Evolutionary conservation across 64 coral and sea anemone genomes (phyloP), one percentile per base, ranked within the genome.

Genomic region (Pocillopora verrucosa): DNA sequence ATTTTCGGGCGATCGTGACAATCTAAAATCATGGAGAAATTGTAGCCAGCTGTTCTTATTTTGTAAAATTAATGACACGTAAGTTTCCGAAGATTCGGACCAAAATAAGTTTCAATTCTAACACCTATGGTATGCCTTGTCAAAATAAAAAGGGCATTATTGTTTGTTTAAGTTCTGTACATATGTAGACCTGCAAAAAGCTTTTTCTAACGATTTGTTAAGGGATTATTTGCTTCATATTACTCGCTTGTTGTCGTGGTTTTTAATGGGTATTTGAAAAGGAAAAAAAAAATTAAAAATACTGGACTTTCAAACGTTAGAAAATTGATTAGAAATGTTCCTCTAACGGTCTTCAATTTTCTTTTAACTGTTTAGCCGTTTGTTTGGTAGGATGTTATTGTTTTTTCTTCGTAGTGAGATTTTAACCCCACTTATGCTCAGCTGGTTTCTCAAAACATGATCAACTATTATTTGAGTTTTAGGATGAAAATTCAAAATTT

Each of bases 91-190:
- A 70, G 41, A 51, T 51, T 51, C 41, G 41, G 41, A 7, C 41
- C 41, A n/a, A 70, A 70, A 24, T 10, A 13, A 63, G 16, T 9
- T 63, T 63, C n/a, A 30, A 30, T 77, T 35, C 79, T 68, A 64
- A 72, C 82, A 37, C 36, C 65, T 70, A 56, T 72, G 82, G 65
- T 57, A 57, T 85, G 82, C 82, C 38, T 58, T 34, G 17, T 56
- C 19, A 72, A 85, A 34, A 85, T 37, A 85, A 37, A 16, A 16
- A 72, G 11, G 20, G 62, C 80, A 10, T 36, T 83, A 24, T 10
- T 60, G 16, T 24, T 1, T 70, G 22, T 19, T 70, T 70, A 25
- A 24, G 67, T 70, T 70, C n/a, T 25, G 67, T 24, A 51, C 41
- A 51, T 24, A 24, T 63, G 61, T 2, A 70, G 67, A 70, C 67